Conservation (phyloP, 2,888 invertebrate species). For the Augiades crinisus region DNA sequence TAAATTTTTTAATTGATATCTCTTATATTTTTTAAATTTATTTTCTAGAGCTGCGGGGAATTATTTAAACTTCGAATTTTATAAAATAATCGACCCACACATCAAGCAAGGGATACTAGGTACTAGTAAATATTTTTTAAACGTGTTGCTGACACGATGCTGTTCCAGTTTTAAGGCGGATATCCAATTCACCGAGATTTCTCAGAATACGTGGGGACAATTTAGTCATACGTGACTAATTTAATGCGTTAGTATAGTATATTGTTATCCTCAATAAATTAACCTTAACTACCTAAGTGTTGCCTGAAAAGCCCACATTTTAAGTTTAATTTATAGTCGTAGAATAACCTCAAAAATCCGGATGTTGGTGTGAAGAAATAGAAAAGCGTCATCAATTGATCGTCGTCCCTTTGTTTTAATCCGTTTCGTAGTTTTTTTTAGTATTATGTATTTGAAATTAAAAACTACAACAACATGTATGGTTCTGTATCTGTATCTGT, state of each 20-base stretch:
- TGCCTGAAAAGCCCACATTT: slow-evolving; percentile 14
- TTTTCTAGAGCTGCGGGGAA: too few species aligned
- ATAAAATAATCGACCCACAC: too few species aligned
- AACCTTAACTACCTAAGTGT: slow-evolving; percentile 23
- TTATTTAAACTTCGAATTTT: too few species aligned
- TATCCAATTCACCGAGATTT: slow-evolving; percentile 1
- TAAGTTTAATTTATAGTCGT: background rate
- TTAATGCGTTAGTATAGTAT: background rate
- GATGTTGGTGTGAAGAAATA: background rate
- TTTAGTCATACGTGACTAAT: slow-evolving; percentile 13
- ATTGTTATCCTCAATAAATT: slow-evolving; percentile 31
- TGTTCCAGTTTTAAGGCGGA: slow-evolving; percentile 6
- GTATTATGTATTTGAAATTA: too few species aligned
- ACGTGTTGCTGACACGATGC: background rate
- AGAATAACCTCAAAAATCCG: background rate
- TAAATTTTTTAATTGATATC: too few species aligned
- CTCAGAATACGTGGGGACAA: slow-evolving; percentile 4
- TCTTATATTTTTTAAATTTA: too few species aligned
- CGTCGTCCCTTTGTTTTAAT: too few species aligned
- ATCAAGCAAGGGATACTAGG: too few species aligned
- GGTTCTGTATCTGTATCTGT: too few species aligned
- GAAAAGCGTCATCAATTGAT: too few species aligned
- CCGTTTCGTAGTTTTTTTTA: too few species aligned
- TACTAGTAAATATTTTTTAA: background rate
- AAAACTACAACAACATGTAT: too few species aligned